Evolutionary conservation across 2,113 vertebrate species (phyloP), one percentile per base, ranked within the genome.

Genomic region (Serinus canaria): DNA sequence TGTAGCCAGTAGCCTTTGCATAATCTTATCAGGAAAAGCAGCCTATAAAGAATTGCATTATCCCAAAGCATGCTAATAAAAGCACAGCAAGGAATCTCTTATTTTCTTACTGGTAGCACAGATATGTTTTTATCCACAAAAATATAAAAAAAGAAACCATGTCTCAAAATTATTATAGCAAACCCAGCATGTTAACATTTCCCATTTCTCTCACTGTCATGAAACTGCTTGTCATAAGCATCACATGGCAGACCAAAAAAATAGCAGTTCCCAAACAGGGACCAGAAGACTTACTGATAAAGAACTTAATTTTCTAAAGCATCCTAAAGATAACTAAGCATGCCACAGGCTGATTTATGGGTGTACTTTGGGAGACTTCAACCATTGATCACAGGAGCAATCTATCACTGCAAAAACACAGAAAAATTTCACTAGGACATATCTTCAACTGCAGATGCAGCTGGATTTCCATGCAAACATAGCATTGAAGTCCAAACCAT

Each of bases 1-100:
- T 6, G 39, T 21, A 87, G 49, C 20, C 82, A 80, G n/a, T 7
- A 77, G 39, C 31, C 73, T 92, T 87, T 56, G 75, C 3, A 3
- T 68, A 81, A 77, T 70, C 79, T 89, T 93, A 93, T 69, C 80
- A 81, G 70, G 30, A 68, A 96, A 94, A 89, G 49, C 22, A 96
- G 59, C 24, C 52, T 80, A 21, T 73, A 76, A 88, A 76, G 55
- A 90, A 92, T 1, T 63, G 49, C n/a, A 87, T 46, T 91, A 81
- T 60, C 67, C 31, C 41, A 74, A 64, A 81, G 39, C 23, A 87
- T 50, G 56, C 44, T 85, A 83, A 93, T 73, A 76, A 74, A 87
- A 87, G 63, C 49, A 79, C 35, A 90, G n/a, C 44, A 86, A 91
- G 33, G 14, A 69, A 84, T 37, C 53, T 69, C 41, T 55, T 82